Base-by-base conservation (phyloP, 2,113 vertebrate species). In the Physeter macrocephalus region DNA sequence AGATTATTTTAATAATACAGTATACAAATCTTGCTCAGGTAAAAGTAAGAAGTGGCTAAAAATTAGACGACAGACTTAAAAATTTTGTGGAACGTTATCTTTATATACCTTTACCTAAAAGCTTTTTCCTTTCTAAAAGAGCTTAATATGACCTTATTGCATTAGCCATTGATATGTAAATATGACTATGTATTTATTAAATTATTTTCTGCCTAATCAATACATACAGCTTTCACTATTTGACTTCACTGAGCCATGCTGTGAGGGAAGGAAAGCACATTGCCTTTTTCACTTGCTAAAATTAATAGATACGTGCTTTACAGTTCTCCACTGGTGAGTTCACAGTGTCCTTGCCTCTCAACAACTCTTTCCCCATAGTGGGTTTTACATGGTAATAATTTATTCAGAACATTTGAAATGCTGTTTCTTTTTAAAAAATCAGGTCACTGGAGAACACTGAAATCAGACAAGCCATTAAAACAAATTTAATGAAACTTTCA, bases 401-500 rank as follows among this genome's bases (percentile, higher is more conserved):
- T 97, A 98, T 97, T 98, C 95, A 87, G 97, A 92, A 66, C 72
- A 97, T 93, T 88, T 96, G 96, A 98, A 98, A 98, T 97, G 88
- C 88, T 84, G 41, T 98, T 98, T 97, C 94, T 98, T 98, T 97
- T 97, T 49, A 52, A 83, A 97, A 98, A 98, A 98, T 86, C 89
- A 97, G 97, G 97, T 98, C 98, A 98, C 74, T 31, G 66, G 98
- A 98, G 97, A 98, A 98, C 82, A 95, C 62, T 31, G 46, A 96
- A 98, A 95, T 92, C 84, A 98, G 97, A 90, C 41, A 96, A 98
- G 27, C 74, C 97, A 97, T 97, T 98, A 98, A 98, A 98, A 97
- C 95, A 95, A 87, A 93, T 97, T 96, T 97, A 98, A 98, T 97
- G 97, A 98, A 98, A 97, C 89, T 97, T 97, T 31, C 84, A 98